These are phyloP conservation scores for Mastomys coucha DNA, from an alignment of 2,113 vertebrate species.

Conservation along the genomic window DNA sequence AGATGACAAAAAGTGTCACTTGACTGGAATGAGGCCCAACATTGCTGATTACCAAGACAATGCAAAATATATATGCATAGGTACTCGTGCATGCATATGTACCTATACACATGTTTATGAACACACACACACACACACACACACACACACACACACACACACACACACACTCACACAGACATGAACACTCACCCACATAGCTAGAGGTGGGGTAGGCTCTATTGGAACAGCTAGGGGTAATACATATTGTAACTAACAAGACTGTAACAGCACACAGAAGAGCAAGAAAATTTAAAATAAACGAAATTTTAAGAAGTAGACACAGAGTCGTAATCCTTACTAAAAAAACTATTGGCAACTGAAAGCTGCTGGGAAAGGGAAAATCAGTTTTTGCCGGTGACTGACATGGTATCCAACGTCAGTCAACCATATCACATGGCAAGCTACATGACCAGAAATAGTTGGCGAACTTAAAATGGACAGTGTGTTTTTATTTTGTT, in stretches of 20 bases:
- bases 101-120: too few species aligned
- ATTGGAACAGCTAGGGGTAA: background rate
- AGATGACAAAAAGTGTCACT: background rate
- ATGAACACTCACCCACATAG: too few species aligned
- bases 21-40: background rate
- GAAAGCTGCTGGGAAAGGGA: background rate
- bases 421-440: background rate
- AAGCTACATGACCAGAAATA: background rate
- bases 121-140: too few species aligned
- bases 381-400: background rate
- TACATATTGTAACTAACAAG: background rate
- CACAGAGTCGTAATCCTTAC: background rate
- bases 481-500: background rate
- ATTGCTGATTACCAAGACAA: background rate
- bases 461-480: background rate
- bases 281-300: background rate
- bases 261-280: background rate
- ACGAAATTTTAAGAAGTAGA: background rate
- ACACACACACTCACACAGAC: too few species aligned
- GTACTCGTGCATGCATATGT: too few species aligned
- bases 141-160: too few species aligned
- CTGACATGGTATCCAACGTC: background rate
- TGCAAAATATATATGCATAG: background rate
- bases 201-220: background rate
- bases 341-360: background rate